Evolutionary conservation across 2,888 invertebrate species (phyloP), one percentile per base, ranked within the genome.

Genomic region (Eupithecia centaureata): DNA sequence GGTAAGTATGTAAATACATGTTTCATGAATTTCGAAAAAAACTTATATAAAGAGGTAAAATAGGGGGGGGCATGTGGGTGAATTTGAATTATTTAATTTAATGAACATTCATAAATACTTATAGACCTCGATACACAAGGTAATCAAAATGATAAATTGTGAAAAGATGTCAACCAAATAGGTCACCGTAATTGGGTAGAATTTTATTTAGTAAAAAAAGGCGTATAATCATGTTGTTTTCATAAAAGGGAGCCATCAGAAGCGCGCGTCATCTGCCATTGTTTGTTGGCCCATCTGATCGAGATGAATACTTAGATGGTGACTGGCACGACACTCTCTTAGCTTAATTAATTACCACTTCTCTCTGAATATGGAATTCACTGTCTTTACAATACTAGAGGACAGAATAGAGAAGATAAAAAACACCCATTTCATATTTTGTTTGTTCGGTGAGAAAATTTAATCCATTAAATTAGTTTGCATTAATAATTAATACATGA

Each of bases 311-410:
- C 27, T 15, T 27, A 52, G 52, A 27, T 15, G 52, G 7, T 52
- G 52, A 52, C 51, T 25, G 25, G 25, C 52, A 25, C 13, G 27
- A 52, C 25, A 52, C 52, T 56, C 56, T 15, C 56, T 28, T 8
- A n/a, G 28, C 25, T n/a, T 30, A n/a, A 56, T 32, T 30, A 52
- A 52, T 52, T 52, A 52, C 27, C 27, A 52, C 52, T 52, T 25
- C 27, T 27, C 13, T 52, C 27, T 52, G 27, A 52, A 27, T 27
- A 5, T 52, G 27, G 7, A 13, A 27, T 27, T 52, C 27, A 52
- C 15, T 52, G 52, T 52, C 52, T 27, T 52, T 15, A 5, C 10
- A 22, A 47, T 47, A n/a, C n/a, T n/a, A n/a, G n/a, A n/a, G n/a
- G n/a, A n/a, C n/a, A n/a, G n/a, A n/a, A n/a, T n/a, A n/a, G n/a